Evolutionary conservation across 2,113 vertebrate genomes (phyloP), one percentile per base, ranked within the genome.

Genomic region (Budorcas taxicolor): DNA sequence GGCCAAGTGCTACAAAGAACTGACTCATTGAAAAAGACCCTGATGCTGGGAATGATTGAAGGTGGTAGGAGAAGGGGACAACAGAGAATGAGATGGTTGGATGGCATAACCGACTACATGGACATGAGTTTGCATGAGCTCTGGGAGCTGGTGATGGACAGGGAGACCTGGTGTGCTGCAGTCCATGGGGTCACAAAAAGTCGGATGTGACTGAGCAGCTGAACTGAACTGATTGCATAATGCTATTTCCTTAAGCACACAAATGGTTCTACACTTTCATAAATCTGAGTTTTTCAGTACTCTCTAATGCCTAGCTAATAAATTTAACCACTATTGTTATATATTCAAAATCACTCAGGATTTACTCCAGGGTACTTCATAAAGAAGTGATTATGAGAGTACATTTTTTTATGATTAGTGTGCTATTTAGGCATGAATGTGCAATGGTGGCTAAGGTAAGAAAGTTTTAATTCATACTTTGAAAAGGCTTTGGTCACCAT

Each of bases 391-490:
- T 45, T 23, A 83, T 1, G 45, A 15, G 7, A 92, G 27, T 17
- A 50, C 0, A 52, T 2, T 0, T 45, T 45, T 6, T 36, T 21
- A 16, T 31, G 3, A 13, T 60, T 84, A 40, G 1, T 52, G 29
- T 53, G 19, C n/a, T 36, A 27, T 31, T 55, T 87, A 12, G 11
- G 19, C 11, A 60, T 52, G 33, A 23, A 3, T 1, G 14, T 52
- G 7, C 45, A 45, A 23, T 15, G 43, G 7, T 21, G 84, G 6
- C 81, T 82, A 84, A 36, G 3, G 50, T 16, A 97, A 83, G 43
- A 92, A 76, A 57, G 1, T 33, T 85, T 94, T 92, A 27, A 90
- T 78, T 71, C 9, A 94, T 92, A 90, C 21, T n/a, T 64, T 58
- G 15, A 90, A 96, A 96, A 33, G 5, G 0, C 16, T 47, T 94